These are phyloP conservation scores for Pseudobourletiella spinata DNA, from an alignment of 1,140 invertebrate species.

Conservation along the genomic window DNA sequence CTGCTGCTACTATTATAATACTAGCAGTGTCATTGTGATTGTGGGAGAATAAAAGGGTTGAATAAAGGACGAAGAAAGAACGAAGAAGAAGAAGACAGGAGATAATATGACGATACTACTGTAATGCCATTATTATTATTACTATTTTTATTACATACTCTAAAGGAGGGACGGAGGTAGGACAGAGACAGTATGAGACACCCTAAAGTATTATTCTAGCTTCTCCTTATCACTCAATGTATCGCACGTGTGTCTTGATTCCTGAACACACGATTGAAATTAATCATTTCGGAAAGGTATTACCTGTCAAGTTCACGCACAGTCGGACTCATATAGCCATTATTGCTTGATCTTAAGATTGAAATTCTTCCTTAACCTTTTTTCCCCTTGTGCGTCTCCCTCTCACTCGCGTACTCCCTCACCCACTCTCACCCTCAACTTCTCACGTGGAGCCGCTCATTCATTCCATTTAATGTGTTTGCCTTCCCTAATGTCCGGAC, in stretches of 20 bases:
- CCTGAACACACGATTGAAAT: slow-evolving; percentile 29
- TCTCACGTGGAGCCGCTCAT: not conserved
- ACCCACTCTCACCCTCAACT: too few relatives aligned
- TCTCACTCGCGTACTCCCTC: not conserved
- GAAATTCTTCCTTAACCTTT: not conserved
- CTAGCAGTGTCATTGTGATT: not conserved
- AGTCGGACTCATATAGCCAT: slow-evolving; percentile 13
- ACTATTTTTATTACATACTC: too few relatives aligned
- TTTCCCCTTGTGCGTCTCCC: not conserved
- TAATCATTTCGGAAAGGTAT: slow-evolving; percentile 27
- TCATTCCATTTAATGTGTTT: not conserved
- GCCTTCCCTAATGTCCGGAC: not conserved
- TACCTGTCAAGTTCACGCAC: slow-evolving; percentile 28
- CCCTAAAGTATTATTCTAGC: too few relatives aligned
- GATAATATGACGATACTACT: not conserved
- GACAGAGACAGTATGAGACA: too few relatives aligned
- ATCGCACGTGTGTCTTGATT: slow-evolving; percentile 29
- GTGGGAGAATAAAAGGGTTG: not conserved
- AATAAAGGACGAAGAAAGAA: not conserved
- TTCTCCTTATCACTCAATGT: slow-evolving; percentile 8
- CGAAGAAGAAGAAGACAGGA: not conserved
- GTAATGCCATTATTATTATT: not conserved
- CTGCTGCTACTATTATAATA: too few relatives aligned
- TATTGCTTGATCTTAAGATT: slow-evolving; percentile 8
- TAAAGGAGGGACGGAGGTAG: too few relatives aligned